Evolutionary conservation across 2,797 vertebrate genomes (phyloP).

Genomic region (Lithobates pipiens): DNA sequence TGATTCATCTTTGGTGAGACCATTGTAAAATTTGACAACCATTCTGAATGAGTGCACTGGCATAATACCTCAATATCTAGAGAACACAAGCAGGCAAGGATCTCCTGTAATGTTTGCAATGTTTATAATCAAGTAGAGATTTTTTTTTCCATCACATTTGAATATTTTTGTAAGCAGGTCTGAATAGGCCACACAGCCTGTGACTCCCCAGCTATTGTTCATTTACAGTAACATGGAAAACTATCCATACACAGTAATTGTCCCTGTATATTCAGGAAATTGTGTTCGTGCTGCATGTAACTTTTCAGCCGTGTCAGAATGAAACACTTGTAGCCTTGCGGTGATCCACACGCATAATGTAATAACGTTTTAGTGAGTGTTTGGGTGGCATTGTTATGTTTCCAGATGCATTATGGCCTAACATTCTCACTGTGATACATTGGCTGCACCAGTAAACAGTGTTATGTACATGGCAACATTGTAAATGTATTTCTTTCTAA

Average conservation of each 20-base stretch:
- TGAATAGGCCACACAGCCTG: not conserved
- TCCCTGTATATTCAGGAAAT: constrained; percentile 35
- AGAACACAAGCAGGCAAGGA: too few relatives aligned
- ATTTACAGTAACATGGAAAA: constrained; percentile 29
- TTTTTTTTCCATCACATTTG: too few relatives aligned
- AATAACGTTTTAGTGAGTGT: constrained; percentile 24
- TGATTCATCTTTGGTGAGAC: too few relatives aligned
- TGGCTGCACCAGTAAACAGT: not conserved
- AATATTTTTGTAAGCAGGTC: not conserved
- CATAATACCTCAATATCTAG: too few relatives aligned
- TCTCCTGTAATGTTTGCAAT: too few relatives aligned
- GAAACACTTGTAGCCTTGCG: constrained; percentile 23
- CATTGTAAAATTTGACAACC: too few relatives aligned
- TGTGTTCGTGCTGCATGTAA: constrained; percentile 27
- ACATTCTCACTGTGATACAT: constrained; percentile 30
- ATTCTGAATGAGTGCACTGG: too few relatives aligned
- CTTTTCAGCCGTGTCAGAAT: constrained; percentile 16
- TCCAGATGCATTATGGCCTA: constrained; percentile 38
- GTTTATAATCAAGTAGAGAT: too few relatives aligned
- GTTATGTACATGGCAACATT: not conserved
- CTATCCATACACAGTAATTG: not conserved
- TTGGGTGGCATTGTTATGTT: constrained; percentile 45
- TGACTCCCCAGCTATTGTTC: not conserved
- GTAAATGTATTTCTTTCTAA: too few relatives aligned
- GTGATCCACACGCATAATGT: constrained; percentile 28